These are phyloP conservation scores for Callyntrura guangdongensis DNA, from an alignment of 2,888 invertebrate species.

Conservation along the genomic window DNA sequence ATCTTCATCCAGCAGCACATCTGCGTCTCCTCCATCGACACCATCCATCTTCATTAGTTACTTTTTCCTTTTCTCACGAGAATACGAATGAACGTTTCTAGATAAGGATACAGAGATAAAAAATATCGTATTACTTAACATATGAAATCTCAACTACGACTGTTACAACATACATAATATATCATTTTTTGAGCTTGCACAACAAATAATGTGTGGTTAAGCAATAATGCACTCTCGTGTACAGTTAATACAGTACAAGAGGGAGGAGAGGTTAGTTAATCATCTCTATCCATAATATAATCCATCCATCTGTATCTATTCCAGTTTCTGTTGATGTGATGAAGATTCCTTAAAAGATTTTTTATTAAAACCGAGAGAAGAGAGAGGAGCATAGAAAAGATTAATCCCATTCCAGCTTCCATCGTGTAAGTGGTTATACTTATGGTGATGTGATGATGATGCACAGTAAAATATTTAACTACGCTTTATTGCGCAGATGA, in stretches of 20 bases:
- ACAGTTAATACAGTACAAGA: background rate
- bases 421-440: background rate
- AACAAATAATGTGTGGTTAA: conserved; percentile 61
- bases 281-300: background rate
- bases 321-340: background rate
- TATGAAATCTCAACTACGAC: conserved; percentile 61
- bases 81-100: conserved; percentile 43
- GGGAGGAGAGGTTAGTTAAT: conserved; percentile 11
- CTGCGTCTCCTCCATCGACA: conserved; percentile 60
- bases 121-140: conserved; percentile 42
- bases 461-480: conserved; percentile 21
- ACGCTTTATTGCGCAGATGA: no score
- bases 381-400: background rate
- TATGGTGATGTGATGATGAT: background rate
- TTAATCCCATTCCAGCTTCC: conserved; percentile 31
- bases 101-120: conserved; percentile 57
- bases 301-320: background rate
- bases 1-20: conserved; percentile 68
- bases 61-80: conserved; percentile 69
- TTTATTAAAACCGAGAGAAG: conserved; percentile 35
- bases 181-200: conserved; percentile 61
- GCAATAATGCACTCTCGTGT: conserved; percentile 42
- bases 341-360: conserved; percentile 26
- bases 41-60: conserved; percentile 69
- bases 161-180: conserved; percentile 61